phyloP scores from a whole-genome alignment of 1,140 invertebrate genomes.

The Lucilia sericata region DNA sequence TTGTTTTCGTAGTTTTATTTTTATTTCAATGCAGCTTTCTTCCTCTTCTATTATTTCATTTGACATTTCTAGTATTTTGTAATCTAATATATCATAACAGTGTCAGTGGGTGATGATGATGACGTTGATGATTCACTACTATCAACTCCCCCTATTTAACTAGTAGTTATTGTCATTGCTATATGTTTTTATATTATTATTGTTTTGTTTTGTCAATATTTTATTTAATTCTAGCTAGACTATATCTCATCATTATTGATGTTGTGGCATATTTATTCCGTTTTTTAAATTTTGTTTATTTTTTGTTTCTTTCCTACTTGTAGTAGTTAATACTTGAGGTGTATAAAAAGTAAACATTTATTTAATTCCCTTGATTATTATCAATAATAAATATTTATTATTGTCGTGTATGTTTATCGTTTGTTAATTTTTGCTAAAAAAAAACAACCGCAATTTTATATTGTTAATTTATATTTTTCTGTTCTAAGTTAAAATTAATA shows the following conservation, averaged over 20 bases:
- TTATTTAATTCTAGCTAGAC: slow-evolving; percentile 5
- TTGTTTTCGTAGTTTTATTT: background rate
- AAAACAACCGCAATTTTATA: background rate
- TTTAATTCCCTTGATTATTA: slow-evolving; percentile 9
- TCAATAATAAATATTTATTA: background rate
- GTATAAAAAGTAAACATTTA: background rate
- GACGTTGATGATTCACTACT: background rate
- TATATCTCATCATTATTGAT: background rate
- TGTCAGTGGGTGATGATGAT: slow-evolving; percentile 28
- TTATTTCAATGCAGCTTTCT: background rate
- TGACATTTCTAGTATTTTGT: background rate
- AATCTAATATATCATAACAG: slow-evolving; percentile 21
- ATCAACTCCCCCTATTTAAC: slow-evolving; percentile 8
- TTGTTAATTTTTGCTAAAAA: background rate
- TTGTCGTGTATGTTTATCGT: background rate
- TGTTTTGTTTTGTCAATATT: background rate
- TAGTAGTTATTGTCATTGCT: background rate
- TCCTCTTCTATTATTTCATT: background rate
- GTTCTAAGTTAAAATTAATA: background rate
- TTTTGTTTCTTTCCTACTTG: background rate
- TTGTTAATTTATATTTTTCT: background rate
- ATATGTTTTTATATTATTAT: slow-evolving; percentile 1
- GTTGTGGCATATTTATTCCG: background rate
- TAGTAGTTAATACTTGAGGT: background rate
- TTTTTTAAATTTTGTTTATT: background rate